Base-by-base conservation (phyloP, 2,888 invertebrate genomes). In the Cinara cedri region DNA sequence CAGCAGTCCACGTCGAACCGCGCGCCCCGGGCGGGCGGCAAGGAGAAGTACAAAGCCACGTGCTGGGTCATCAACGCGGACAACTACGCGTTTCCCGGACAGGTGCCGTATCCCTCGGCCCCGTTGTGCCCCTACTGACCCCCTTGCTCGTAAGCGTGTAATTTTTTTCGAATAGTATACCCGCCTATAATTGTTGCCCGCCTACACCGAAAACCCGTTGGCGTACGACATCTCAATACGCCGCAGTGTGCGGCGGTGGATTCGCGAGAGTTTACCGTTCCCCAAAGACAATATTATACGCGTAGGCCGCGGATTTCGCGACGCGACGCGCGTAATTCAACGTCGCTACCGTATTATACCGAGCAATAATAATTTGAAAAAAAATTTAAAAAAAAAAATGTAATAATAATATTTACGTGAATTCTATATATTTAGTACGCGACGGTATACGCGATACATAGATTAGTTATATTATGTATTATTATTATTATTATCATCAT, bases 61-160 rank as follows among this genome's bases (percentile, higher is more conserved):
- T 93, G 93, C 84, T 88, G 90, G 80, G 89, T 92, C 10, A 89
- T 91, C 82, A 89, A 90, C 83, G 86, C 89, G 0, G 88, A 90
- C 85, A 87, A 88, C 26, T 88, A 89, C 82, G 89, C 88, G 1
- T 88, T 90, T 86, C 88, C 91, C 83, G 86, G 89, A 85, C 85
- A 83, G 81, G 84, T 83, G 14, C 88, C 88, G 2, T 89, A 87
- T 84, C 89, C 91, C 0, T 88, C 89, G 0, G 89, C 88, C 63
- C 89, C 91, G 44, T 87, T 90, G 81, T 91, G 91, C 85, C 90
- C 90, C 80, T 90, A 88, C 87, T 89, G 51, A 78, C 11, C 68
- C 4, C 13, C 26, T 13, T 4, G n/a, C 26, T 14, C 14, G 9
- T 46, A n/a, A n/a, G 13, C 16, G 16, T 6, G n/a, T n/a, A n/a